Evolutionary conservation across 2,797 vertebrate genomes (phyloP), one percentile per base, ranked within the genome.

Genomic region (Hypotaenidia okinawae): DNA sequence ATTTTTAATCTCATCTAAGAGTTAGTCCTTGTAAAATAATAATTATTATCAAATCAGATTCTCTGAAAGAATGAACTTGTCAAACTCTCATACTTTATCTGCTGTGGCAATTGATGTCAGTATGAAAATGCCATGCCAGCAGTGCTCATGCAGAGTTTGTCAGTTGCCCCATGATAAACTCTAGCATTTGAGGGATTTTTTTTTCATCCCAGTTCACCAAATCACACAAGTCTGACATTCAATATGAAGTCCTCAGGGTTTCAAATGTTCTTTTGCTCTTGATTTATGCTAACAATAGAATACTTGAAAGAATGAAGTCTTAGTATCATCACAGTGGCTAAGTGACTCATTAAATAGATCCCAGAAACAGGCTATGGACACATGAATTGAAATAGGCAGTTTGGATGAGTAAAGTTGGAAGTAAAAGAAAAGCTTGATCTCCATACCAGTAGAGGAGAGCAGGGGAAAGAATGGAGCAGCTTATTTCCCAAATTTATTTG

Each of bases 101-200:
- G 18, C 81, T 84, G 64, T 92, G 92, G 88, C 95, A 97, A 87
- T 52, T 92, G 92, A 80, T 93, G 95, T 93, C 90, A 95, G 54
- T 78, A 69, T 87, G 79, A 96, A 78, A 97, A 93, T 95, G 59
- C 59, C 83, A 72, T 79, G 82, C 91, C 84, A 96, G 73, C 86
- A 83, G 55, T 93, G 63, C 68, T 88, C 96, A 97, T 96, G 82
- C 87, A 96, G 94, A 96, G 76, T 95, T 96, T 84, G 93, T 97
- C 95, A 94, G 89, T 59, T 93, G 78, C 62, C 62, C 85, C 78
- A 83, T 85, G 45, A 97, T 94, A 96, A 97, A 96, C 85, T 93
- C 81, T 47, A 93, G 45, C 75, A 90, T 91, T 94, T 94, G 87
- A 69, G 73, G 73, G 37, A 58, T 58, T 84, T 89, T 63, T 89